Percentiles rank a stretch among this genome's conserved stretches.
Conservation (phyloP, 1,140 invertebrate genomes). For the Drosophila neocordata region DNA sequence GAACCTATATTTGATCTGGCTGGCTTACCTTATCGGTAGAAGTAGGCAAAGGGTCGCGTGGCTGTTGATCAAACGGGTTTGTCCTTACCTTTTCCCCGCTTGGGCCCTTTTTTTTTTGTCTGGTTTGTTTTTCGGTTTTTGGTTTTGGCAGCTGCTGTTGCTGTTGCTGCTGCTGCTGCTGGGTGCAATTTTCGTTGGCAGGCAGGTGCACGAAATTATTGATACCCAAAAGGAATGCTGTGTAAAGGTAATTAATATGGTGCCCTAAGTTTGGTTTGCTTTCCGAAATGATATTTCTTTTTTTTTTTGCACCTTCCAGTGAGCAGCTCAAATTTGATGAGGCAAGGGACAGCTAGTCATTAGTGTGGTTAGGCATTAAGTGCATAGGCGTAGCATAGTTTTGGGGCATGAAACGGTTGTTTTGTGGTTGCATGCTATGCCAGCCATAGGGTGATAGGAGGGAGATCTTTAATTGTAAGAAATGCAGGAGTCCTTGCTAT, state of each 20-base stretch:
- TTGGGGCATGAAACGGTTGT: conserved; percentile 21
- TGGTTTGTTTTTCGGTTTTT: conserved; percentile 42
- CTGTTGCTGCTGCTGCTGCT: conserved; percentile 30
- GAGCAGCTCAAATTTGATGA: conserved; percentile 23
- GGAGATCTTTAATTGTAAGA: background rate
- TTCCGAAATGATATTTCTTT: background rate
- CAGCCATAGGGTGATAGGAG: background rate
- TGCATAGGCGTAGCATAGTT: conserved; percentile 51
- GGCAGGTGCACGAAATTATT: conserved; percentile 78
- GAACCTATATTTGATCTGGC: background rate
- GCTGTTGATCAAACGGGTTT: conserved; percentile 63
- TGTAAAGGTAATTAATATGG: conserved; percentile 68
- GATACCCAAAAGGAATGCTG: conserved; percentile 56
- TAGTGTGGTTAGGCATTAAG: conserved; percentile 63
- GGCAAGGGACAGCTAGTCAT: conserved; percentile 37
- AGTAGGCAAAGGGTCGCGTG: conserved; percentile 46
- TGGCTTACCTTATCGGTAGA: conserved; percentile 2
- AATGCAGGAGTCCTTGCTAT: no score
- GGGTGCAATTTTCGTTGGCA: conserved; percentile 61
- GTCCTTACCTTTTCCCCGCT: conserved; percentile 19
- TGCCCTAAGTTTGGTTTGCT: conserved; percentile 16
- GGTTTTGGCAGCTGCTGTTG: conserved; percentile 37
- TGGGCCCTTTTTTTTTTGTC: conserved; percentile 33
- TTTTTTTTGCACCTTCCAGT: conserved; percentile 70
- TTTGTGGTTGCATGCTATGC: conserved; percentile 46